These are phyloP conservation scores for Tyrophagus putrescentiae DNA, from an alignment of 1,140 invertebrate species.

Conservation along the genomic window DNA sequence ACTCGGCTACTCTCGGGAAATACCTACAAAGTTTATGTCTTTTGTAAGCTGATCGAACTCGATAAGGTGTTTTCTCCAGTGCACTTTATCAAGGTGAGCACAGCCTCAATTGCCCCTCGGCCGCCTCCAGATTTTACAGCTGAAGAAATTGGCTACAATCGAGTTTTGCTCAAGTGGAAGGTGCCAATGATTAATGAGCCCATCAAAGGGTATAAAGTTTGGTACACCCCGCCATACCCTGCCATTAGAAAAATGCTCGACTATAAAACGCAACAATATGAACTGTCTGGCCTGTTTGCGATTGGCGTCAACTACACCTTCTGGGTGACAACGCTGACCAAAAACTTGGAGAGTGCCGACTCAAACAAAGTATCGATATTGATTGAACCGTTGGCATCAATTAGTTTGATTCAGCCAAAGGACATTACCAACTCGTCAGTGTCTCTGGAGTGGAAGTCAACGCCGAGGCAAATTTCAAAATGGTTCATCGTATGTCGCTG, in stretches of 20 bases:
- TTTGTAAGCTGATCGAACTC: slow-evolving; percentile 40
- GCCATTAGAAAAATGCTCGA: slow-evolving; percentile 29
- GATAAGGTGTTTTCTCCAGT: slow-evolving; percentile 41
- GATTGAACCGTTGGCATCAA: slow-evolving; percentile 41
- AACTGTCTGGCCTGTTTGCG: slow-evolving; percentile 43
- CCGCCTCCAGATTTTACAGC: slow-evolving; percentile 48
- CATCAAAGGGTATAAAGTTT: slow-evolving; percentile 46
- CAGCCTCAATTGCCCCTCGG: slow-evolving; percentile 48
- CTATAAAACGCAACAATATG: background rate
- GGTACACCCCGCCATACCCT: slow-evolving; percentile 43
- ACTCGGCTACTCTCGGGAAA: slow-evolving; percentile 43
- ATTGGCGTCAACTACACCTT: slow-evolving; percentile 51
- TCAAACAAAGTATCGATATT: slow-evolving; percentile 32
- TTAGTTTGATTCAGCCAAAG: slow-evolving; percentile 41
- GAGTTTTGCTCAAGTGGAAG: slow-evolving; percentile 50
- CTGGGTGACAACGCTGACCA: slow-evolving; percentile 48
- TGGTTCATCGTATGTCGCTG: slow-evolving; percentile 20
- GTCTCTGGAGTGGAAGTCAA: slow-evolving; percentile 43
- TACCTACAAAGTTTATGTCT: slow-evolving; percentile 58
- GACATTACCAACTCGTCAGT: slow-evolving; percentile 39
- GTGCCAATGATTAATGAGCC: slow-evolving; percentile 47
- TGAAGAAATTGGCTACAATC: slow-evolving; percentile 45
- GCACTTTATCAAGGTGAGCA: slow-evolving; percentile 40
- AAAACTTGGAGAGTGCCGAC: slow-evolving; percentile 44
- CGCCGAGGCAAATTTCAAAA: slow-evolving; percentile 42